A percentile compares a stretch with the other conserved stretches of the same genome.
phyloP scores from a whole-genome alignment of 2,113 vertebrate species.

The Chaetodon auriga region DNA sequence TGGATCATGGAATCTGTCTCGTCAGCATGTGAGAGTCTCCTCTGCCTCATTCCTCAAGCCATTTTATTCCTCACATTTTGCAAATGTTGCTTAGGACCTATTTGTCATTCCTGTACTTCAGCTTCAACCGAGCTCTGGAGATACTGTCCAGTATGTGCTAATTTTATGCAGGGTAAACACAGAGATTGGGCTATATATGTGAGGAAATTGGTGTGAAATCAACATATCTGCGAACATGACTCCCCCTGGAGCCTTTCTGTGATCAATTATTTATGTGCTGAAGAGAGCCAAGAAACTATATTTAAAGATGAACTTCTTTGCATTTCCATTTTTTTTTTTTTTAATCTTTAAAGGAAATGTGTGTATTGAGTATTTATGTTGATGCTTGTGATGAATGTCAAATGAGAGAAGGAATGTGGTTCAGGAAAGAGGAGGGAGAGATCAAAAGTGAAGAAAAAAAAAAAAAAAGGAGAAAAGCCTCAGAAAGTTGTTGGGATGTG shows the following conservation, averaged over 20 bases:
- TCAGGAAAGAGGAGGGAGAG: conserved; percentile 33
- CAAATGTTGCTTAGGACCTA: conserved; percentile 18
- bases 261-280: conserved; percentile 78
- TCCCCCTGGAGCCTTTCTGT: conserved; percentile 59
- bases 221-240: conserved; percentile 68
- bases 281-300: conserved; percentile 73
- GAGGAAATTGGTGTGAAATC: conserved; percentile 77
- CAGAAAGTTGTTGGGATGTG: conserved; percentile 61
- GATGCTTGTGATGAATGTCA: conserved; percentile 66
- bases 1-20: conserved; percentile 34
- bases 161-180: conserved; percentile 74
- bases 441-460: conserved; percentile 39
- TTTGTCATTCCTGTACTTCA: conserved; percentile 53
- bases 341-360: conserved; percentile 69
- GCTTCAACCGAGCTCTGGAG: conserved; percentile 29
- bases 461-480: conserved; percentile 24
- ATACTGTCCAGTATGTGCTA: conserved; percentile 62
- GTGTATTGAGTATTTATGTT: conserved; percentile 64
- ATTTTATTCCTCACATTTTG: conserved; percentile 34
- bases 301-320: conserved; percentile 70
- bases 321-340: conserved; percentile 50
- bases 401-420: conserved; percentile 35
- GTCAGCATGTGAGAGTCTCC: conserved; percentile 17
- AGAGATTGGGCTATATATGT: conserved; percentile 61
- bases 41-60: conserved; percentile 16